Evolutionary conservation across 2,888 invertebrate genomes (phyloP), one percentile per base, ranked within the genome.

Genomic region (Mythimna ferrago): DNA sequence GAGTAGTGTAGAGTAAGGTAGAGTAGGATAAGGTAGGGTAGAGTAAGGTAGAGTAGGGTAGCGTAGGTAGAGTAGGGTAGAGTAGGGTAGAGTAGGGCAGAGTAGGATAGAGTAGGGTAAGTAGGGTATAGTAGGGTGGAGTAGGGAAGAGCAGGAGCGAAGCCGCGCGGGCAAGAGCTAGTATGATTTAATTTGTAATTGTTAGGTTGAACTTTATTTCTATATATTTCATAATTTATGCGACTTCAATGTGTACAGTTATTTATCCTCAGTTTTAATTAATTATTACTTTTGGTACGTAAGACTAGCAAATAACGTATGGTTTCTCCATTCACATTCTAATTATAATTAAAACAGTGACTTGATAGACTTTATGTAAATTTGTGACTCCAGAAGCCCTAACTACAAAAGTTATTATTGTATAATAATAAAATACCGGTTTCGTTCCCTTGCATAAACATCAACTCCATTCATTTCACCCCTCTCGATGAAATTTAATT

Each of bases 101-200:
- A n/a, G n/a, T n/a, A n/a, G n/a, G n/a, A n/a, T n/a, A n/a, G n/a
- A n/a, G n/a, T n/a, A n/a, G n/a, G n/a, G n/a, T n/a, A n/a, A n/a
- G n/a, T n/a, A n/a, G n/a, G n/a, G n/a, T n/a, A n/a, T n/a, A n/a
- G n/a, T n/a, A n/a, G n/a, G n/a, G n/a, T n/a, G n/a, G n/a, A n/a
- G n/a, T n/a, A n/a, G n/a, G n/a, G n/a, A n/a, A n/a, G n/a, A n/a
- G n/a, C n/a, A n/a, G n/a, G n/a, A n/a, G n/a, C n/a, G n/a, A n/a
- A n/a, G n/a, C n/a, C n/a, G n/a, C n/a, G n/a, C n/a, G n/a, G n/a
- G n/a, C n/a, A n/a, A n/a, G n/a, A n/a, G n/a, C n/a, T n/a, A n/a
- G n/a, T n/a, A n/a, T n/a, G n/a, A 53, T 76, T 62, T 61, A 9
- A 61, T 71, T 77, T 35, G 11, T 54, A 38, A 44, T 57, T 66